Percentiles rank a stretch among this genome's conserved stretches.
These are phyloP conservation scores for Sisyra terminalis DNA, from an alignment of 2,888 invertebrate genomes.

Conservation along the genomic window DNA sequence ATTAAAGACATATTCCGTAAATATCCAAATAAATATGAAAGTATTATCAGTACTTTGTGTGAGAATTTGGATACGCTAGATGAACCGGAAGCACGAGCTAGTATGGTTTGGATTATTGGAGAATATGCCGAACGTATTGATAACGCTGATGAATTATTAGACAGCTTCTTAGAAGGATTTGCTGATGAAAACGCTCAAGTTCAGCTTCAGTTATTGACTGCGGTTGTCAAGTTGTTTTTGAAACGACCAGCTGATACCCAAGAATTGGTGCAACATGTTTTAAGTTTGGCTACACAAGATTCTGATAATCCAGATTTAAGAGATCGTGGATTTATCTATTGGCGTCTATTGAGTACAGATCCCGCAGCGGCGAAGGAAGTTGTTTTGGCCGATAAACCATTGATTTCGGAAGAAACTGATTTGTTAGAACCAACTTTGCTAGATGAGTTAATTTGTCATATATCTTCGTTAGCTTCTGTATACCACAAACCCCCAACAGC, in stretches of 20 bases:
- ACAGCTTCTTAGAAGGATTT: slow-evolving; percentile 96
- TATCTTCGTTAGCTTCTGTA: slow-evolving; percentile 93
- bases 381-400: slow-evolving; percentile 94
- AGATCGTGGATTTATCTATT: slow-evolving; percentile 98
- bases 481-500: slow-evolving; percentile 99
- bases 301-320: slow-evolving; percentile 97
- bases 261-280: slow-evolving; percentile 91
- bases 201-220: slow-evolving; percentile 90
- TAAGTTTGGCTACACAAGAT: slow-evolving; percentile 77
- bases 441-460: slow-evolving; percentile 97
- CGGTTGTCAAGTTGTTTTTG: slow-evolving; percentile 95
- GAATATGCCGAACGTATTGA: slow-evolving; percentile 99
- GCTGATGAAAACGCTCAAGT: slow-evolving; percentile 94
- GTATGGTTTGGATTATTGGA: slow-evolving; percentile 92
- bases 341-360: slow-evolving; percentile 95
- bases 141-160: slow-evolving; percentile 94
- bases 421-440: slow-evolving; percentile 90
- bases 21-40: slow-evolving; percentile 99
- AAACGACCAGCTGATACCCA: slow-evolving; percentile 98
- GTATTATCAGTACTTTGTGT: slow-evolving; percentile 96
- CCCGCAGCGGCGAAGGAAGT: slow-evolving; percentile 99
- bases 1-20: slow-evolving; percentile 93
- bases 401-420: slow-evolving; percentile 98
- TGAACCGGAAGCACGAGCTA: slow-evolving; percentile 96
- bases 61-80: slow-evolving; percentile 97